phyloP scores from a whole-genome alignment of 2,113 vertebrate species.

The Thinocorus orbignyianus region DNA sequence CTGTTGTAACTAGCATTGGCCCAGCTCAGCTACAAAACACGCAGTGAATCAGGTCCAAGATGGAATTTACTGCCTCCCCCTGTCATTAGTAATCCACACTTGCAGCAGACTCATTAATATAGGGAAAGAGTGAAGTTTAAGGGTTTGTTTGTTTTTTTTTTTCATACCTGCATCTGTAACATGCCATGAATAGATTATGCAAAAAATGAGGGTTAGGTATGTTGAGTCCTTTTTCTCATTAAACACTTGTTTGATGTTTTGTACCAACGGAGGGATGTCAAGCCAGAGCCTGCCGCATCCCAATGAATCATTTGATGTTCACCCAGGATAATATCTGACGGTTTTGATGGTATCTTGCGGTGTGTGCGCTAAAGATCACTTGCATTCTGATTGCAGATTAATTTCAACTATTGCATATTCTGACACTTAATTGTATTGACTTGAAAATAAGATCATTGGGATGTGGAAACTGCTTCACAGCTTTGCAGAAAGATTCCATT shows the following conservation, averaged over 20 bases:
- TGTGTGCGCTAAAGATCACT: background rate
- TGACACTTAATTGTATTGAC: background rate
- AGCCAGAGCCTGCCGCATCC: background rate
- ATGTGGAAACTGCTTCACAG: background rate
- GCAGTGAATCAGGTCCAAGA: background rate
- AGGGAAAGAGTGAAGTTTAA: background rate
- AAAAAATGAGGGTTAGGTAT: background rate
- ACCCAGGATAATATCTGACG: background rate
- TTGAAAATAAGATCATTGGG: background rate
- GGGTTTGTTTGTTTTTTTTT: background rate
- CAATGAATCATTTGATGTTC: background rate
- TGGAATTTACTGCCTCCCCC: background rate
- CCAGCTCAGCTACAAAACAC: background rate
- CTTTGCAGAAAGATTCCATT: constrained; percentile 15
- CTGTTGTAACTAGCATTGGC: background rate
- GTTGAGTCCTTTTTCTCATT: background rate
- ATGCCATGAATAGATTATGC: background rate
- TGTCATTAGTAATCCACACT: background rate
- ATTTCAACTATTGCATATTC: background rate
- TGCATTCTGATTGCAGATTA: constrained; percentile 27
- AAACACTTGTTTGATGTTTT: background rate
- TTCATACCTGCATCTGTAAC: background rate
- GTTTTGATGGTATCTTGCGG: background rate
- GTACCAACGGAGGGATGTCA: background rate
- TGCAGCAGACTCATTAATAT: background rate